Evolutionary conservation across 2,113 vertebrate species (phyloP).

Genomic region (Pteropus alecto): DNA sequence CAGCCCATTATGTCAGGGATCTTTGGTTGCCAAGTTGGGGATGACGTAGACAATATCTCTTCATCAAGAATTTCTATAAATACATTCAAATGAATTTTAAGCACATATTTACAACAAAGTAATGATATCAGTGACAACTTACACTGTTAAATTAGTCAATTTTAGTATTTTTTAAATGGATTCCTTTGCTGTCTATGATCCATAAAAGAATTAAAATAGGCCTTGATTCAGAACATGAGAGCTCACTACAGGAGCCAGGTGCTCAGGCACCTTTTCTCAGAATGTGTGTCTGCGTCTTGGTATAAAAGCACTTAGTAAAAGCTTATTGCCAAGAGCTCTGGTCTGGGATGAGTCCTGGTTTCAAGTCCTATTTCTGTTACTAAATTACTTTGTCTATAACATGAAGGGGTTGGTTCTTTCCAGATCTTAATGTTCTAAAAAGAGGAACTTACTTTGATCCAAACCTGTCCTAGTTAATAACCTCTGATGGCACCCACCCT

Average conservation of each 20-base stretch:
- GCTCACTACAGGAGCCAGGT: background rate
- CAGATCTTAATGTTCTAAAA: background rate
- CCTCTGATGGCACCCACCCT: background rate
- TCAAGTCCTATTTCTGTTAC: background rate
- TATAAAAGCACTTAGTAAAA: background rate
- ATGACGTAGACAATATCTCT: background rate
- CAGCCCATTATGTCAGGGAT: background rate
- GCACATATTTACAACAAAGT: background rate
- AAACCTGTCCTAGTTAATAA: background rate
- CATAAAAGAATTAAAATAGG: slow-evolving; percentile 1
- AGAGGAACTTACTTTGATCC: background rate
- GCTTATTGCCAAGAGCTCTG: background rate
- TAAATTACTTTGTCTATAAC: background rate
- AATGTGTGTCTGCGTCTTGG: background rate
- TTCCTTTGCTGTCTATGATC: background rate
- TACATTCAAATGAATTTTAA: background rate
- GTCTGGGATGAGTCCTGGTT: background rate
- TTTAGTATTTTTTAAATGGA: background rate
- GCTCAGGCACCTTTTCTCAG: background rate
- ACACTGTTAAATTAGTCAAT: background rate
- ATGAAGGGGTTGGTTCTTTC: background rate
- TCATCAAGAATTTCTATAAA: background rate
- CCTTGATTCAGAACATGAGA: background rate
- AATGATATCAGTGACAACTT: background rate
- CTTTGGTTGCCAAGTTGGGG: background rate